Percentiles rank a stretch among this genome's conserved stretches.
Evolutionary conservation across 1,140 invertebrate species (phyloP).

Genomic region (Bombyx mandarina): DNA sequence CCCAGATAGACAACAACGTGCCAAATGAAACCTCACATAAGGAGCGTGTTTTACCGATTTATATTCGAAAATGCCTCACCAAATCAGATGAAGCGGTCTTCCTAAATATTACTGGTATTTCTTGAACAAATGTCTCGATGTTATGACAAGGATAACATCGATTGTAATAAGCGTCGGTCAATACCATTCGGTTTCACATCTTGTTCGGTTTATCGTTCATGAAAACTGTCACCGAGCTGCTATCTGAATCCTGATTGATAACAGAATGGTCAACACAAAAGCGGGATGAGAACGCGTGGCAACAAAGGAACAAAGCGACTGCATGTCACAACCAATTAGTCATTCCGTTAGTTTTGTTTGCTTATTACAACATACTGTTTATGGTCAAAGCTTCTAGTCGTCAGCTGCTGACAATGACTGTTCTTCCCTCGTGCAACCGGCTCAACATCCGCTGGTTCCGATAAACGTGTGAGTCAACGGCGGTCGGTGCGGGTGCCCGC

Average conservation of each 20-base stretch:
- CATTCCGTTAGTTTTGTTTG: constrained; percentile 37
- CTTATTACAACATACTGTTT: constrained; percentile 38
- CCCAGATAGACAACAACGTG: no score
- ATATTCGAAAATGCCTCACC: no score
- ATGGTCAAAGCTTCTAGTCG: constrained; percentile 40
- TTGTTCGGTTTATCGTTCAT: no score
- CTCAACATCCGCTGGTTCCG: constrained; percentile 52
- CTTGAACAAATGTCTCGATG: no score
- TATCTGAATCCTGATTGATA: constrained; percentile 16
- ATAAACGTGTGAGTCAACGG: constrained; percentile 53
- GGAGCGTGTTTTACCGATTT: no score
- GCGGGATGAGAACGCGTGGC: constrained; percentile 14
- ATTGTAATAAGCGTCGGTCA: no score
- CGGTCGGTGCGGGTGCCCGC: constrained; percentile 6
- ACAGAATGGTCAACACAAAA: constrained; percentile 11
- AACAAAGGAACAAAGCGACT: constrained; percentile 59
- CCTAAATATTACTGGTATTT: no score
- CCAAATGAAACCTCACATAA: no score
- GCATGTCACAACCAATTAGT: constrained; percentile 49
- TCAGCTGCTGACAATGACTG: constrained; percentile 48
- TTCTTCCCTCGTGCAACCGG: constrained; percentile 28
- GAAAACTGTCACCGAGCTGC: not conserved
- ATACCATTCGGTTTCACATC: no score
- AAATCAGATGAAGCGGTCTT: no score
- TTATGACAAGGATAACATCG: no score